A percentile compares a stretch with the other conserved stretches of the same genome.
phyloP scores from a whole-genome alignment of 2,888 invertebrate species.

The Xanthia togata region DNA sequence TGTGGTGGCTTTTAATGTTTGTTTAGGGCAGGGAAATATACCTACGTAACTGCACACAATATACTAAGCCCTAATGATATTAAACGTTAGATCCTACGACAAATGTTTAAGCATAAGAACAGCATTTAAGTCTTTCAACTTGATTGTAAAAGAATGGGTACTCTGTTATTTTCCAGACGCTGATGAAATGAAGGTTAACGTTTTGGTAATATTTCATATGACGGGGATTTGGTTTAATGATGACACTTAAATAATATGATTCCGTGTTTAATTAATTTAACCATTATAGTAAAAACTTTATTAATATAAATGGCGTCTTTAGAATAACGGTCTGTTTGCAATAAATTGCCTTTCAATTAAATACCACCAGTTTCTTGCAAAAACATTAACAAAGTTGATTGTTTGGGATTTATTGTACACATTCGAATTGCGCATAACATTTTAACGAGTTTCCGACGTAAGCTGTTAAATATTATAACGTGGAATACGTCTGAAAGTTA shows the following conservation, averaged over 20 bases:
- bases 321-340: not conserved
- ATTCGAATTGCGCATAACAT: slow-evolving; percentile 34
- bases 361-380: not conserved
- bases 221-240: not conserved
- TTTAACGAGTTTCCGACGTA: slow-evolving; percentile 61
- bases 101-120: not conserved
- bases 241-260: not conserved
- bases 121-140: not conserved
- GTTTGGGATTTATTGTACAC: slow-evolving; percentile 45
- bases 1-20: not conserved
- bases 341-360: slow-evolving; percentile 15
- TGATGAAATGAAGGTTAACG: not conserved
- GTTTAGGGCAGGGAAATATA: not conserved
- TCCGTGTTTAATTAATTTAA: not conserved
- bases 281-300: not conserved
- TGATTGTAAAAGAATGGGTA: not conserved
- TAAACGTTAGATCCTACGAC: not conserved
- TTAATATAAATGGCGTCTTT: not conserved
- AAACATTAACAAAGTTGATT: slow-evolving; percentile 15
- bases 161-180: not conserved
- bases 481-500: slow-evolving; percentile 42
- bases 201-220: not conserved
- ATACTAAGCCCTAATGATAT: not conserved
- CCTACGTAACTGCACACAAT: not conserved
- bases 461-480: slow-evolving; percentile 43